Conservation (phyloP, 1,140 invertebrate genomes). For the Popillia japonica region DNA sequence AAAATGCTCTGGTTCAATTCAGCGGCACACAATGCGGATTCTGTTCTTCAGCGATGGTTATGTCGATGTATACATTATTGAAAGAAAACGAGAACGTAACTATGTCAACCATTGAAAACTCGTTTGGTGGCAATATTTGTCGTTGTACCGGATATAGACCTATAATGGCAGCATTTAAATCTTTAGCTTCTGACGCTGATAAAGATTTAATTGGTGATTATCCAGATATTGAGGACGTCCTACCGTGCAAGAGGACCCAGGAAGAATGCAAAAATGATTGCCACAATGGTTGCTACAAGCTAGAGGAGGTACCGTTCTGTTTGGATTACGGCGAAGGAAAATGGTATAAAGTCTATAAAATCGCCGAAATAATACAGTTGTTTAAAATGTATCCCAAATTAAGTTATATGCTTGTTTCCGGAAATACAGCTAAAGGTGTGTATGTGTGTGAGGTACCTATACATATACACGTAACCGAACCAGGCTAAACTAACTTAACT, state of each 20-base stretch:
- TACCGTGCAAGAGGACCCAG: constrained; percentile 42
- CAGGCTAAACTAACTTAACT: no score
- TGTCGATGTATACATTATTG: constrained; percentile 79
- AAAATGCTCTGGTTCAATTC: constrained; percentile 72
- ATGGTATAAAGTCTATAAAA: constrained; percentile 43
- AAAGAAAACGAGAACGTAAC: constrained; percentile 63
- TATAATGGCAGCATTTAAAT: constrained; percentile 85
- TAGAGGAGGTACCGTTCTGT: not conserved
- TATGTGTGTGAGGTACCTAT: no score
- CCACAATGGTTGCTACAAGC: constrained; percentile 33
- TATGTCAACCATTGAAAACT: constrained; percentile 61
- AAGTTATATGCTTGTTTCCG: constrained; percentile 53
- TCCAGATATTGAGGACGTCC: constrained; percentile 67
- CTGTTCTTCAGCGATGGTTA: constrained; percentile 85
- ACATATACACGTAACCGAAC: no score
- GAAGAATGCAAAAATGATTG: constrained; percentile 42
- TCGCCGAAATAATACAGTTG: constrained; percentile 39
- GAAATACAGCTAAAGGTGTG: constrained; percentile 56
- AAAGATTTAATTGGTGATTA: constrained; percentile 62
- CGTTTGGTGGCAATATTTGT: constrained; percentile 67
- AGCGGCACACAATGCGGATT: constrained; percentile 85
- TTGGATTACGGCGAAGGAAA: constrained; percentile 29
- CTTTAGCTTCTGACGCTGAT: constrained; percentile 71
- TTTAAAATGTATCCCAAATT: constrained; percentile 43
- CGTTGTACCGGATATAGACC: constrained; percentile 88